Conservation (phyloP, 2,113 vertebrate species). For the Rhinichthys klamathensis region DNA sequence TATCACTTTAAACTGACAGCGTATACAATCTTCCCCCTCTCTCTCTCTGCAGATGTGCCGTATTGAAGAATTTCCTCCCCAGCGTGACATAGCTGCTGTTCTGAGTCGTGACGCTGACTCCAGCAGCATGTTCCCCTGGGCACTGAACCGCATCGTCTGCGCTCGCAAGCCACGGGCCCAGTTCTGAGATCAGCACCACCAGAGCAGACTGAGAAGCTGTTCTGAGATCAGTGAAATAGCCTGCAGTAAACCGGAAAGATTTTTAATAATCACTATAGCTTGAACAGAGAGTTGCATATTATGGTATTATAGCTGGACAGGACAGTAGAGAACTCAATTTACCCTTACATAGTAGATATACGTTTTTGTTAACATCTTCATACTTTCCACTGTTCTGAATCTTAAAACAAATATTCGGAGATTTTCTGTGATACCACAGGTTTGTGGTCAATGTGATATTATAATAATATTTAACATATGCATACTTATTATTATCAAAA, state of each 20-base stretch:
- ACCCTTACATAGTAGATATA: not conserved
- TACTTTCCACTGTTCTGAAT: too few species aligned
- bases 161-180: conserved; percentile 2
- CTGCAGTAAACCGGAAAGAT: not conserved
- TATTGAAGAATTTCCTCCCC: conserved; percentile 39
- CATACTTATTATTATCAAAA: not conserved
- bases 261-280: not conserved
- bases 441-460: not conserved
- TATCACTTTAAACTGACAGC: conserved; percentile 41
- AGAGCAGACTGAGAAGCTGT: not conserved
- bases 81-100: conserved; percentile 49
- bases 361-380: not conserved
- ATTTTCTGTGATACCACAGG: not conserved
- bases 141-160: conserved; percentile 36
- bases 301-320: not conserved
- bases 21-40: not conserved
- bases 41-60: conserved; percentile 51
- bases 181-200: conserved; percentile 25
- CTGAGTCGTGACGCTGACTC: conserved; percentile 57
- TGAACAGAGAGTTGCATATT: not conserved
- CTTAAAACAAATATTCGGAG: not conserved
- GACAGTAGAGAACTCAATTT: not conserved
- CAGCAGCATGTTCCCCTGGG: conserved; percentile 48
- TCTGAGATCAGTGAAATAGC: not conserved
- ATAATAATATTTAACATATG: not conserved